Percentiles rank a stretch among this genome's conserved stretches.
Conservation (phyloP, 2,888 invertebrate genomes). For the Octonoba sinensis region DNA sequence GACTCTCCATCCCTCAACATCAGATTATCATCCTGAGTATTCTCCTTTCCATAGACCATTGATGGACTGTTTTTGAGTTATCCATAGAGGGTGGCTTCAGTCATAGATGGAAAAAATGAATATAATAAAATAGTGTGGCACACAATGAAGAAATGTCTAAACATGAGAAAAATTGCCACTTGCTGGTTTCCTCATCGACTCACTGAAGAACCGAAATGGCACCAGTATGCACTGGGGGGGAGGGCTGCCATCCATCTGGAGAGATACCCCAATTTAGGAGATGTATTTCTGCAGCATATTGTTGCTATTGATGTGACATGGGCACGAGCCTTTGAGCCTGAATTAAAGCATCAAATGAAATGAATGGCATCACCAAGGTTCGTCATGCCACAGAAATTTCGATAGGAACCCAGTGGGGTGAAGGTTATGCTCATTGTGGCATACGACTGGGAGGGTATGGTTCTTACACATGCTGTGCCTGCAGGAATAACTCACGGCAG, state of each 20-base stretch:
- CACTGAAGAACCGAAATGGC: slow-evolving; percentile 21
- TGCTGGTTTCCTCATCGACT: slow-evolving; percentile 12
- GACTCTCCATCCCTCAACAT: neutral
- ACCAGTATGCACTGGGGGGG: slow-evolving; percentile 21
- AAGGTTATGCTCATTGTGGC: slow-evolving; percentile 14
- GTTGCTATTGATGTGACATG: slow-evolving; percentile 22
- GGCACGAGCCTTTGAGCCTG: slow-evolving; percentile 6
- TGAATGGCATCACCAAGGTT: slow-evolving; percentile 7
- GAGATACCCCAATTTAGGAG: slow-evolving; percentile 30
- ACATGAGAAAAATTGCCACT: slow-evolving; percentile 31
- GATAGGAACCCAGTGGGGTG: too few species aligned
- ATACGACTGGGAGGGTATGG: too few species aligned
- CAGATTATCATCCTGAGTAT: too few species aligned
- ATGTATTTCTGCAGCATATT: slow-evolving; percentile 18
- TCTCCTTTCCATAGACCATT: neutral
- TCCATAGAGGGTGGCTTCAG: too few species aligned
- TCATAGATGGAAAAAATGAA: too few species aligned
- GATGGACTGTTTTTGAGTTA: slow-evolving; percentile 1
- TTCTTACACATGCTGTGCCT: too few species aligned
- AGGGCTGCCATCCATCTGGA: slow-evolving; percentile 10
- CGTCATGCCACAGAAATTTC: neutral
- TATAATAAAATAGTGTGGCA: slow-evolving; percentile 7
- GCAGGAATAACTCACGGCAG: neutral
- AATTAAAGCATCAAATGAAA: slow-evolving; percentile 15
- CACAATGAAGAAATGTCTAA: slow-evolving; percentile 14